Evolutionary conservation across 2,797 vertebrate genomes (phyloP).

Genomic region (Rhodeus uyekii): DNA sequence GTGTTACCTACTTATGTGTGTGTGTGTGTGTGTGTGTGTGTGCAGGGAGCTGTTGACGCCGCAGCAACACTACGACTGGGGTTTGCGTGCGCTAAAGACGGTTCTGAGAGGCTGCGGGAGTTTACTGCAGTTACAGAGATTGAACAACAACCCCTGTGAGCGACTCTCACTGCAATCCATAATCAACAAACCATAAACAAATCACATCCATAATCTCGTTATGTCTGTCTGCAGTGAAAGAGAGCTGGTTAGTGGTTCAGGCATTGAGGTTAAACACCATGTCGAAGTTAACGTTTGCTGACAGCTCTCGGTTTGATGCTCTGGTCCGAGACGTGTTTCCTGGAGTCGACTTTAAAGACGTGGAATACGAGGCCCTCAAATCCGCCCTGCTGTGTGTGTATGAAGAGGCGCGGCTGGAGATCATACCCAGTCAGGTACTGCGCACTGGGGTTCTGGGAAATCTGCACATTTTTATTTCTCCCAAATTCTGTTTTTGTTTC

Average conservation of each 20-base stretch:
- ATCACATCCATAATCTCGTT: neutral
- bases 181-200: neutral
- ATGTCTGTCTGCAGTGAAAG: conserved; percentile 77
- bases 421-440: conserved; percentile 89
- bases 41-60: conserved; percentile 92
- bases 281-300: conserved; percentile 96
- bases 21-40: conserved; percentile 7
- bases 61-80: conserved; percentile 99
- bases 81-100: conserved; percentile 94
- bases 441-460: neutral
- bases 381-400: conserved; percentile 84
- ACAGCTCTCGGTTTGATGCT: conserved; percentile 89
- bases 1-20: too few relatives aligned
- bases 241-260: conserved; percentile 92
- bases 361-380: conserved; percentile 84
- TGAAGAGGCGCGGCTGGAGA: conserved; percentile 88
- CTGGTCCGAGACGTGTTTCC: conserved; percentile 93
- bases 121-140: conserved; percentile 90
- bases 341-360: conserved; percentile 86
- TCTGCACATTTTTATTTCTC: neutral
- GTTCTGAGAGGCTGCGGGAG: conserved; percentile 93
- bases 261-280: conserved; percentile 94
- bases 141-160: conserved; percentile 63
- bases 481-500: neutral
- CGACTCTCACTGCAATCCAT: neutral